Conservation (phyloP, 2,113 vertebrate genomes). For the Mystacornis crossleyi region DNA sequence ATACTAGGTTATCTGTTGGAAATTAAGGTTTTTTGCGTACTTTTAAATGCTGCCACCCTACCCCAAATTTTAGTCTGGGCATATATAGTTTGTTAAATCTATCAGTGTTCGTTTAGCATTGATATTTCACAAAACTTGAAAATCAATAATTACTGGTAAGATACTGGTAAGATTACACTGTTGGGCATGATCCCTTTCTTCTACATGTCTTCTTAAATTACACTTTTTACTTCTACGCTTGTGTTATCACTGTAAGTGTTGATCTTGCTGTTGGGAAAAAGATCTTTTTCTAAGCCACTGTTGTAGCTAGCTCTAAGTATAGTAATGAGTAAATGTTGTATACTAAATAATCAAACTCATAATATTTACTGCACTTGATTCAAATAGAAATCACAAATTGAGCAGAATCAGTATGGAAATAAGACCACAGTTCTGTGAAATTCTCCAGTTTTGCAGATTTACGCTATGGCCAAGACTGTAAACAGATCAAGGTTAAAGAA, state of each 20-base stretch:
- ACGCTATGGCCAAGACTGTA: neutral
- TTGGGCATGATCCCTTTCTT: neutral
- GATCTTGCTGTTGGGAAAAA: neutral
- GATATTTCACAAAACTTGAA: neutral
- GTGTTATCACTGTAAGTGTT: neutral
- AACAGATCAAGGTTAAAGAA: neutral
- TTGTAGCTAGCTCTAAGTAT: neutral
- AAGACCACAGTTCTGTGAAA: neutral
- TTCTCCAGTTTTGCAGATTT: neutral
- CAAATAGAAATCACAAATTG: neutral
- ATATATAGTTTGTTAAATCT: neutral
- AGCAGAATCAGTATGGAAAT: neutral
- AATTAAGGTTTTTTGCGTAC: neutral
- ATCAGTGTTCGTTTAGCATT: neutral
- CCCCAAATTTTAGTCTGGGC: neutral
- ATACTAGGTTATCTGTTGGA: neutral
- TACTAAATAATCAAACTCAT: neutral
- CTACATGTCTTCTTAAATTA: neutral
- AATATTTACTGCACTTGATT: neutral
- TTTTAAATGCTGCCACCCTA: neutral
- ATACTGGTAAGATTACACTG: fast-evolving
- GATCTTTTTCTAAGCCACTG: neutral
- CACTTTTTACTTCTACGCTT: neutral
- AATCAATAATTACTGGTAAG: neutral
- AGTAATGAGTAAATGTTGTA: neutral